Evolutionary conservation across 1,140 invertebrate genomes (phyloP), one percentile per base, ranked within the genome.

Genomic region (Danaus plexippus): DNA sequence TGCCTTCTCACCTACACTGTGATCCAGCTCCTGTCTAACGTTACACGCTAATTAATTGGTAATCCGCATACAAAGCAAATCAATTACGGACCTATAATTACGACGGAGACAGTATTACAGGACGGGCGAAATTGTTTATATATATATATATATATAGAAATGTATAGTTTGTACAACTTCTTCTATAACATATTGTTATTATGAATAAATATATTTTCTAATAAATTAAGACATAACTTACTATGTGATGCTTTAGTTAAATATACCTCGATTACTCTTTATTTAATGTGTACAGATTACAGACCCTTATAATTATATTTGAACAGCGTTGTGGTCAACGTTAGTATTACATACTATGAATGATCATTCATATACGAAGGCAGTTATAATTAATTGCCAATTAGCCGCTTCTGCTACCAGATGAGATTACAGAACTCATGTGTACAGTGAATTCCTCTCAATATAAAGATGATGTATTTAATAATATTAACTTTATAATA

Each of bases 61-160:
- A 77, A 80, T 79, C 72, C 77, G 63, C 63, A 67, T 75, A 80
- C 80, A 83, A 83, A 77, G 77, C 80, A 80, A 79, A 80, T 83
- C 80, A 80, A 83, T 83, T 80, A 80, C 67, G 70, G 69, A 18
- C 61, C 63, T 67, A 77, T 80, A 76, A 80, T 83, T 77, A 77
- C 68, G 67, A 71, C 54, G 65, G 59, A 54, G 60, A 58, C 60
- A 54, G 60, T 63, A 60, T 60, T 60, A 60, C 11, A 63, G 61
- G 55, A 41, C 52, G 11, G 54, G 54, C 15, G 42, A 15, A 52
- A 43, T 43, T 52, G 50, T 52, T 52, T 52, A 43, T n/a, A 43
- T 52, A n/a, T 52, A 18, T 52, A 43, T 48, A 3, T 50, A 32
- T 8, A n/a, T 15, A 1, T 9, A 50, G 11, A 40, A 12, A 41